These are phyloP conservation scores for Australoheros facetus DNA, from an alignment of 2,797 vertebrate species.

Conservation along the genomic window DNA sequence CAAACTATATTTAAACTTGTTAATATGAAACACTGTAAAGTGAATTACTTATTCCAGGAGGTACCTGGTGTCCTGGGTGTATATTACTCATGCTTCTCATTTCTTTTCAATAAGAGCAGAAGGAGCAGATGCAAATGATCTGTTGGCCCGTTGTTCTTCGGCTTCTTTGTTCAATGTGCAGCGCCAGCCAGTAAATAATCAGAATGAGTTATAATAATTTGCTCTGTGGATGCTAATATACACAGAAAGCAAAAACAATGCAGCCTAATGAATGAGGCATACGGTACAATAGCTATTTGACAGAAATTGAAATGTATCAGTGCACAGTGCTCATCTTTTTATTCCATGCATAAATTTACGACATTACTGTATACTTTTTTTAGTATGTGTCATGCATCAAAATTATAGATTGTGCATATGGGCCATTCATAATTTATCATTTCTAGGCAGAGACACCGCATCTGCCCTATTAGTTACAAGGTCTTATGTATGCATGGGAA, in stretches of 20 bases:
- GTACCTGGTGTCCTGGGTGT: conserved; percentile 23
- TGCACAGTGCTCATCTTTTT: conserved; percentile 41
- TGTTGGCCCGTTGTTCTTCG: conserved; percentile 31
- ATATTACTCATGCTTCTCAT: conserved; percentile 41
- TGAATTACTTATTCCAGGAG: conserved; percentile 42
- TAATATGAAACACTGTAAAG: conserved; percentile 43
- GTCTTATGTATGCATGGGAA: neutral
- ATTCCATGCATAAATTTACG: conserved; percentile 33
- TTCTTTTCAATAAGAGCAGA: conserved; percentile 57
- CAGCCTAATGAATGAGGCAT: conserved; percentile 54
- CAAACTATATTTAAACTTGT: conserved; percentile 34
- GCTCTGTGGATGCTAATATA: conserved; percentile 47
- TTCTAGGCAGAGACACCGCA: neutral
- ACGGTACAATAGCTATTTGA: conserved; percentile 45
- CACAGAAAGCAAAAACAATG: conserved; percentile 53
- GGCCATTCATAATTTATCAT: conserved; percentile 16
- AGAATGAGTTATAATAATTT: conserved; percentile 50
- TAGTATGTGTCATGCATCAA: conserved; percentile 22
- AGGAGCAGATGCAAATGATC: conserved; percentile 44
- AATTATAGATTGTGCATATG: conserved; percentile 27
- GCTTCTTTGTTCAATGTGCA: conserved; percentile 33
- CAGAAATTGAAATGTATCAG: conserved; percentile 51
- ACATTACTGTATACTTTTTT: conserved; percentile 15
- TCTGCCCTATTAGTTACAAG: neutral
- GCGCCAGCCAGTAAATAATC: conserved; percentile 56